Conservation (phyloP, 2,797 vertebrate species). For the Mastacembelus armatus region DNA sequence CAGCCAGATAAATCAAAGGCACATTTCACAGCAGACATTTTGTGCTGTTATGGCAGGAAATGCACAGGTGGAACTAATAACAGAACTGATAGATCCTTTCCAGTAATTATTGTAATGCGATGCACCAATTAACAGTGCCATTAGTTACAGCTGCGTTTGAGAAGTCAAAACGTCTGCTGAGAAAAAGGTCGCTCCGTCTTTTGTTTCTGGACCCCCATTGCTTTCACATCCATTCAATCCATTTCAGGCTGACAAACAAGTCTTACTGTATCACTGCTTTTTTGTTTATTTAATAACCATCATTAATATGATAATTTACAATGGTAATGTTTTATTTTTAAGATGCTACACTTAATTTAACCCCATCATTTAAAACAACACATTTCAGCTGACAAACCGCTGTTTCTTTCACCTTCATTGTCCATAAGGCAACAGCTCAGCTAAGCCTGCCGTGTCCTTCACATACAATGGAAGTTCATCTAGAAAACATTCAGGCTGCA, state of each 20-base stretch:
- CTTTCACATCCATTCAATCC: not conserved
- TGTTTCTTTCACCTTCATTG: not conserved
- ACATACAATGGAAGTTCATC: slow-evolving; percentile 42
- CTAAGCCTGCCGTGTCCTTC: slow-evolving; percentile 49
- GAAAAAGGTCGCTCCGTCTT: not conserved
- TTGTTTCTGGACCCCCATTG: not conserved
- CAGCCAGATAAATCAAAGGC: not conserved
- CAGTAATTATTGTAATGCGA: not conserved
- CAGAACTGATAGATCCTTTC: slow-evolving; percentile 1
- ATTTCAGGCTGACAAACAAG: not conserved
- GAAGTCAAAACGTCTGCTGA: not conserved
- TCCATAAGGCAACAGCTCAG: slow-evolving; percentile 29
- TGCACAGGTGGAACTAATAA: slow-evolving; percentile 10
- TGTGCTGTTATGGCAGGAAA: not conserved
- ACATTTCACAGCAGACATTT: not conserved
- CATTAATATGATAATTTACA: not conserved
- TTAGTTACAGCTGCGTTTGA: slow-evolving; percentile 6
- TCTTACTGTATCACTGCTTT: not conserved
- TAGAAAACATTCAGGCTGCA: slow-evolving; percentile 34
- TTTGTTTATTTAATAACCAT: not conserved
- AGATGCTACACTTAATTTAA: not conserved
- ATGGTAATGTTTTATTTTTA: not conserved
- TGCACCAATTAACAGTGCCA: not conserved
- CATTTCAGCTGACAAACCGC: slow-evolving; percentile 11
- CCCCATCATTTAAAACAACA: too few relatives aligned